phyloP scores from a whole-genome alignment of 2,888 invertebrate species.

The Ferrisia virgata region DNA sequence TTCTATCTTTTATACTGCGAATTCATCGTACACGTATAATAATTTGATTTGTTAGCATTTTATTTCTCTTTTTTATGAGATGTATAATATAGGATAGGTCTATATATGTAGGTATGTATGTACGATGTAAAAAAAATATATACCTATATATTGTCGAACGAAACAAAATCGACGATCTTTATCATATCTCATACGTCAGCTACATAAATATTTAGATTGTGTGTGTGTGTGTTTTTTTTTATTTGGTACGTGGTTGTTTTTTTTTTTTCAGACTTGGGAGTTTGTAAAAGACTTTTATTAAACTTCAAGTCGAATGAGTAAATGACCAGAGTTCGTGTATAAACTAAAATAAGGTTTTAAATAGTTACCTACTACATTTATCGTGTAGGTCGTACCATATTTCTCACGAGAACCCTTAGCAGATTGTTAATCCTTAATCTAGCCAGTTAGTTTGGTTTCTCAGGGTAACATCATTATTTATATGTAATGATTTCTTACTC shows the following conservation, averaged over 20 bases:
- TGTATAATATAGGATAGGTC: background rate
- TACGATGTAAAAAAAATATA: too few relatives aligned
- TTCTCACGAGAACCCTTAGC: background rate
- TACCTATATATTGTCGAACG: too few relatives aligned
- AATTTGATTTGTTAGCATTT: slow-evolving; percentile 10
- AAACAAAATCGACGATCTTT: too few relatives aligned
- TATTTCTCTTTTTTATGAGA: background rate
- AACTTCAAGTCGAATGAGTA: too few relatives aligned
- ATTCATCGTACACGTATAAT: background rate
- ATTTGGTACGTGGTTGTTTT: background rate
- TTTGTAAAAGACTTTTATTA: too few relatives aligned
- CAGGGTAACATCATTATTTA: too few relatives aligned
- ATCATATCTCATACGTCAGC: too few relatives aligned
- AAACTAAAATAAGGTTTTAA: background rate
- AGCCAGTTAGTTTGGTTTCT: too few relatives aligned
- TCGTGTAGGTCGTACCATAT: background rate
- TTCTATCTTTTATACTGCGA: background rate
- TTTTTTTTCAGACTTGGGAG: background rate
- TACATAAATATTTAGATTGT: too few relatives aligned
- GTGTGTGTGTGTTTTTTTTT: background rate
- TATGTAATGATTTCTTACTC: too few relatives aligned
- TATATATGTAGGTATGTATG: background rate
- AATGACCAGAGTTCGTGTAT: background rate
- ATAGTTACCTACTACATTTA: background rate
- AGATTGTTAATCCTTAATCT: background rate